phyloP scores from a whole-genome alignment of 2,888 invertebrate species.

The Acrobasis suavella region DNA sequence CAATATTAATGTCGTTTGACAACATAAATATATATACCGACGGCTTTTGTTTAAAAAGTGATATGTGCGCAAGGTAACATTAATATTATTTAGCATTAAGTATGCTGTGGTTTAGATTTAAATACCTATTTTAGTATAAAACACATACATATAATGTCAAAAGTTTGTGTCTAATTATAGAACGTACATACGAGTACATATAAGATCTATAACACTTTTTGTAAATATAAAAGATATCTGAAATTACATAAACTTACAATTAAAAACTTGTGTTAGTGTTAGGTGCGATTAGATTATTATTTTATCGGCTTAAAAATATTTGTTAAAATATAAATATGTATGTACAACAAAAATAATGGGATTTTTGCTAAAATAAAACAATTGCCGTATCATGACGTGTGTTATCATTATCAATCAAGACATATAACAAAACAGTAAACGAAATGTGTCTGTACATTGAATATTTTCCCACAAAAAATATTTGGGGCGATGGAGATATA shows the following conservation, averaged over 20 bases:
- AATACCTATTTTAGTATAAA: not conserved
- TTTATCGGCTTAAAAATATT: slow-evolving; percentile 13
- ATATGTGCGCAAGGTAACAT: not conserved
- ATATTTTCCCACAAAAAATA: no score
- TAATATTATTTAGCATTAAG: not conserved
- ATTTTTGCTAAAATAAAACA: slow-evolving; percentile 17
- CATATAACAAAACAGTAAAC: no score
- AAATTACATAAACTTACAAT: not conserved
- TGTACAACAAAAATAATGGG: not conserved
- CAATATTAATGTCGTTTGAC: no score
- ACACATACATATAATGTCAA: not conserved
- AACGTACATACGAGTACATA: not conserved
- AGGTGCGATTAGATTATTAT: not conserved
- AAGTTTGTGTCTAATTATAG: not conserved
- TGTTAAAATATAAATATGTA: slow-evolving; percentile 6
- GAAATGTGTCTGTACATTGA: no score
- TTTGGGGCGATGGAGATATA: no score
- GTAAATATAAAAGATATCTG: not conserved
- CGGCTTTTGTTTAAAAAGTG: not conserved
- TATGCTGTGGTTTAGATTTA: not conserved
- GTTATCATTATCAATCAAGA: not conserved
- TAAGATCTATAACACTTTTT: not conserved
- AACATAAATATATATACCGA: not conserved
- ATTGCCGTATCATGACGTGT: slow-evolving; percentile 2
- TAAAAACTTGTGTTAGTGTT: not conserved